Percentiles rank a stretch among this genome's conserved stretches.
Conservation (phyloP, 2,797 vertebrate species). For the Sebastes iracundus region DNA sequence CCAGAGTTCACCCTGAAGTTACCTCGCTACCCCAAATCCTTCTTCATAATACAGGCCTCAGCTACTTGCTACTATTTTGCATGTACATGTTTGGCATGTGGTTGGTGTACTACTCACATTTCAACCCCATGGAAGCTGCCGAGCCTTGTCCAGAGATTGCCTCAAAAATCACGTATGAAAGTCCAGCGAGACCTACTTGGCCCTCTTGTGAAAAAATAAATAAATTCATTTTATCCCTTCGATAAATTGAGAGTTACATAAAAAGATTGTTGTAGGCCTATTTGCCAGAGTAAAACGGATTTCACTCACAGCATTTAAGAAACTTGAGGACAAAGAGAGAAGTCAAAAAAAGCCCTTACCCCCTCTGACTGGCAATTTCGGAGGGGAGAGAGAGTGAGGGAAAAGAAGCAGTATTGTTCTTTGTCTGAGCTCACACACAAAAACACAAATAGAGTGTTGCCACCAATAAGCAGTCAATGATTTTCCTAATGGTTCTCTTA, state of each 20-base stretch:
- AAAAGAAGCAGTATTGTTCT: conserved; percentile 66
- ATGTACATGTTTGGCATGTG: neutral
- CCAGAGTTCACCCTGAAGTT: too few species aligned
- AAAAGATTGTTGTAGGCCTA: conserved; percentile 42
- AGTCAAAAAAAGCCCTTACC: conserved; percentile 17
- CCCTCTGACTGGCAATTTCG: conserved; percentile 8
- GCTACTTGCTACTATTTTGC: neutral
- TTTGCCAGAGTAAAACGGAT: conserved; percentile 23
- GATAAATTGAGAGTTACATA: conserved; percentile 45
- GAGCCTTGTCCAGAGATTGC: conserved; percentile 9
- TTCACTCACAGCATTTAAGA: conserved; percentile 37
- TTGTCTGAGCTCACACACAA: conserved; percentile 58
- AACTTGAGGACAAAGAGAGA: conserved; percentile 48
- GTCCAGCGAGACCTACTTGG: neutral
- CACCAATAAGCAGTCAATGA: conserved; percentile 74
- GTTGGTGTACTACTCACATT: conserved; percentile 1
- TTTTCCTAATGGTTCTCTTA: conserved; percentile 72
- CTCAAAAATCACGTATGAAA: conserved; percentile 3
- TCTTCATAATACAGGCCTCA: neutral
- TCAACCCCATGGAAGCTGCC: neutral
- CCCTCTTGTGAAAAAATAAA: neutral
- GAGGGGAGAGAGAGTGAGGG: neutral
- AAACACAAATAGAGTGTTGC: conserved; percentile 59
- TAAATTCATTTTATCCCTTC: conserved; percentile 25
- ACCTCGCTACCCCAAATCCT: too few species aligned